These are phyloP conservation scores for Sminthurides aquaticus DNA, from an alignment of 2,888 invertebrate species.

Conservation along the genomic window DNA sequence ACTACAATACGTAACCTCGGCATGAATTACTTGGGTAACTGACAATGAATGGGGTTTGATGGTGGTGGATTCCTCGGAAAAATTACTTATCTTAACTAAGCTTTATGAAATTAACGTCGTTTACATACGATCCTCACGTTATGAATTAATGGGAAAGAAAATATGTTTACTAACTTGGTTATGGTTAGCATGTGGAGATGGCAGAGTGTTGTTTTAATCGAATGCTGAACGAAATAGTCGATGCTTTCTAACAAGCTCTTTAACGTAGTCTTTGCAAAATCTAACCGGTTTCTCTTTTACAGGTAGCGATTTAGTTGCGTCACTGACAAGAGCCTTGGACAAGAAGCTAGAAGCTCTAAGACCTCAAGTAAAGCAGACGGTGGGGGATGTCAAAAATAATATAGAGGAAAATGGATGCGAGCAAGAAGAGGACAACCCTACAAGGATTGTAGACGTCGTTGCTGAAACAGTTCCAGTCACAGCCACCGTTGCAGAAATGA, in stretches of 20 bases:
- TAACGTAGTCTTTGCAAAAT: not conserved
- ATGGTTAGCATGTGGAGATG: not conserved
- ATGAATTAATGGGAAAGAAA: not conserved
- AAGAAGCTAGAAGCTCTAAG: constrained; percentile 69
- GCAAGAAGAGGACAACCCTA: not conserved
- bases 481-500: not conserved
- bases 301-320: constrained; percentile 74
- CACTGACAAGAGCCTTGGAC: constrained; percentile 76
- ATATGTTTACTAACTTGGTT: not conserved
- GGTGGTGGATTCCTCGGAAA: not conserved
- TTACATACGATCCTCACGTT: no score
- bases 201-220: not conserved
- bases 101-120: no score
- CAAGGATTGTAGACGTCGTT: not conserved
- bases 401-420: not conserved
- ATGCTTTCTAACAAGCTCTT: no score
- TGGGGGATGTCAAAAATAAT: constrained; percentile 8
- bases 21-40: not conserved
- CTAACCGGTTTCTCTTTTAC: not conserved
- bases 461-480: not conserved
- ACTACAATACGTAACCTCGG: not conserved
- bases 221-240: no score
- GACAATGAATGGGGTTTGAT: not conserved
- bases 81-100: not conserved
- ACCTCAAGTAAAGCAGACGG: constrained; percentile 52